Percentiles rank a stretch among this genome's conserved stretches.
Evolutionary conservation across 1,140 invertebrate genomes (phyloP).

Genomic region (Prorops nasuta): DNA sequence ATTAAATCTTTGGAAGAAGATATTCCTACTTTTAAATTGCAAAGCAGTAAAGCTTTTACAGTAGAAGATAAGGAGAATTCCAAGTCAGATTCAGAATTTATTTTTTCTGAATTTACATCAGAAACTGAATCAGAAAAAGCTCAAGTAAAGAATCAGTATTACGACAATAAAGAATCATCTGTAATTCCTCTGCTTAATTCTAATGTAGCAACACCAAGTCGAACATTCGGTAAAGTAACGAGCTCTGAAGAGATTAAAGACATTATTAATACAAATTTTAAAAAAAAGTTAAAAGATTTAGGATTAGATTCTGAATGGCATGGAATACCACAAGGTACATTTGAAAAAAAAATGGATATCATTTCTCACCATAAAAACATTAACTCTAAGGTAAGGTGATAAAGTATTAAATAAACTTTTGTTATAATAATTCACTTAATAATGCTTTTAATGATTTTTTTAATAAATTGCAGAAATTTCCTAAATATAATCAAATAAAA

Average conservation of each 20-base stretch:
- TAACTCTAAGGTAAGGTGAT: slow-evolving; percentile 52
- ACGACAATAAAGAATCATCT: slow-evolving; percentile 11
- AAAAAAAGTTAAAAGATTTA: slow-evolving; percentile 51
- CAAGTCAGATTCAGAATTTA: slow-evolving; percentile 8
- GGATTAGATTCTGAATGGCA: slow-evolving; percentile 61
- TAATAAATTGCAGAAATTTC: slow-evolving; percentile 53
- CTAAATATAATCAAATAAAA: slow-evolving; percentile 53
- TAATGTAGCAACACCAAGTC: no score
- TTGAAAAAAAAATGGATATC: slow-evolving; percentile 54
- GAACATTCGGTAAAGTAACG: no score
- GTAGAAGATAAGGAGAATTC: slow-evolving; percentile 4
- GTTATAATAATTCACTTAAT: neutral
- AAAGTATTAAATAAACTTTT: slow-evolving; percentile 1
- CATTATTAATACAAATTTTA: no score
- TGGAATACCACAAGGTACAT: slow-evolving; percentile 54
- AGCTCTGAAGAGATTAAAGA: no score
- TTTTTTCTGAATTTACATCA: slow-evolving; percentile 6
- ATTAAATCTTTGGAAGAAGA: no score
- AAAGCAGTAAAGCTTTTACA: no score
- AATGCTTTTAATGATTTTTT: slow-evolving; percentile 8
- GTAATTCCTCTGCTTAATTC: no score
- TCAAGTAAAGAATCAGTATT: no score
- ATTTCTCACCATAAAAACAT: slow-evolving; percentile 57
- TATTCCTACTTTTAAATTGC: no score
- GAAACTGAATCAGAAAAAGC: slow-evolving; percentile 8